A percentile compares a stretch with the other conserved stretches of the same genome.
Evolutionary conservation across 2,113 vertebrate genomes (phyloP).

Genomic region (Crypturellus undulatus): DNA sequence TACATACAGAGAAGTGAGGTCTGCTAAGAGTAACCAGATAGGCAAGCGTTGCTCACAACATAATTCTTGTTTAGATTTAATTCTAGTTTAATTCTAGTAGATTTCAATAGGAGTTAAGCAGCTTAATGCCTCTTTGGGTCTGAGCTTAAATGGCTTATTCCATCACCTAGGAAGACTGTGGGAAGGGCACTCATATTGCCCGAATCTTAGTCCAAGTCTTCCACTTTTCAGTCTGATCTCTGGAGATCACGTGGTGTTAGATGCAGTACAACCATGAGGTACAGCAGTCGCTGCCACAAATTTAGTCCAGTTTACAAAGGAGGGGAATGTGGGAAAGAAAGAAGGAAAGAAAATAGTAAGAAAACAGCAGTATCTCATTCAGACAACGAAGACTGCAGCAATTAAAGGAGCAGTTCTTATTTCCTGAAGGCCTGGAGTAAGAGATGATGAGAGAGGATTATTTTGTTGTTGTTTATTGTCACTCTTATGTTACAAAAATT

Average conservation of each 20-base stretch:
- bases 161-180: neutral
- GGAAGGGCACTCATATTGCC: neutral
- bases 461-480: neutral
- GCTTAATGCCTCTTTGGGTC: neutral
- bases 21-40: neutral
- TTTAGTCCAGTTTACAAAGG: neutral
- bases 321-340: too few relatives aligned
- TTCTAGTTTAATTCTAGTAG: neutral
- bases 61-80: neutral
- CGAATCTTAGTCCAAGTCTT: neutral
- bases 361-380: neutral
- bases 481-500: neutral
- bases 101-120: neutral
- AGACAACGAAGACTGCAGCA: neutral
- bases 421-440: neutral
- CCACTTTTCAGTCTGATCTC: neutral
- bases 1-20: neutral
- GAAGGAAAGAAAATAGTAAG: neutral
- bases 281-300: neutral
- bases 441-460: neutral
- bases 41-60: neutral
- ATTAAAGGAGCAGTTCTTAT: neutral
- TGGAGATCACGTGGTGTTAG: neutral
- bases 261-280: neutral
- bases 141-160: neutral